Percentiles rank a stretch among this genome's conserved stretches.
These are phyloP conservation scores for Hybos culiciformis DNA, from an alignment of 2,888 invertebrate genomes.

Conservation along the genomic window DNA sequence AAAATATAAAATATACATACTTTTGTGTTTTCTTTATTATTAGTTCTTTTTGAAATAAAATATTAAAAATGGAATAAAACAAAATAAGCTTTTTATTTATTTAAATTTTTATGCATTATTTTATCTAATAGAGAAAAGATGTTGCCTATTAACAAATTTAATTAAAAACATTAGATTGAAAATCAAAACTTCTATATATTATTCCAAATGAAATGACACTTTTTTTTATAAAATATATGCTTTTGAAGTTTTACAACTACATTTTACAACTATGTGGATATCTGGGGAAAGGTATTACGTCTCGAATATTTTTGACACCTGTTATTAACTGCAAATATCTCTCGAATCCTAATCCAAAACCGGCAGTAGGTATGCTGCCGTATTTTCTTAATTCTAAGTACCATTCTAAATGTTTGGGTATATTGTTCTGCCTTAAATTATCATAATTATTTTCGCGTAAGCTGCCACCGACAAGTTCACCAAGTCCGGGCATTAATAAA, in stretches of 20 bases:
- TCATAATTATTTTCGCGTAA: constrained; percentile 70
- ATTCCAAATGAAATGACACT: no score
- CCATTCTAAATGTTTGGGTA: constrained; percentile 57
- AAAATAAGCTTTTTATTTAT: no score
- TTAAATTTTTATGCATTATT: no score
- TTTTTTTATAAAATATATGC: not conserved
- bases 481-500: constrained; percentile 73
- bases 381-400: constrained; percentile 79
- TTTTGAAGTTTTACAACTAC: constrained; percentile 29
- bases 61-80: no score
- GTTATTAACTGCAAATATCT: constrained; percentile 73
- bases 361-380: constrained; percentile 82
- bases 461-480: constrained; percentile 92
- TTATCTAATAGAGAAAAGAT: no score
- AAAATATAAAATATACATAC: no score
- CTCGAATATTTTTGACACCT: constrained; percentile 78
- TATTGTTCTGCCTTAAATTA: constrained; percentile 39
- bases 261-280: constrained; percentile 78
- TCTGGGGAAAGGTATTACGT: constrained; percentile 87
- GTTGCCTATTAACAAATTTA: no score
- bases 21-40: no score
- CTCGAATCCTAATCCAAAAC: constrained; percentile 95
- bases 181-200: no score
- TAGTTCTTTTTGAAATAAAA: no score
- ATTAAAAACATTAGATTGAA: no score